Conservation (phyloP, 2,888 invertebrate genomes). For the Heteromyza rotundicornis region DNA sequence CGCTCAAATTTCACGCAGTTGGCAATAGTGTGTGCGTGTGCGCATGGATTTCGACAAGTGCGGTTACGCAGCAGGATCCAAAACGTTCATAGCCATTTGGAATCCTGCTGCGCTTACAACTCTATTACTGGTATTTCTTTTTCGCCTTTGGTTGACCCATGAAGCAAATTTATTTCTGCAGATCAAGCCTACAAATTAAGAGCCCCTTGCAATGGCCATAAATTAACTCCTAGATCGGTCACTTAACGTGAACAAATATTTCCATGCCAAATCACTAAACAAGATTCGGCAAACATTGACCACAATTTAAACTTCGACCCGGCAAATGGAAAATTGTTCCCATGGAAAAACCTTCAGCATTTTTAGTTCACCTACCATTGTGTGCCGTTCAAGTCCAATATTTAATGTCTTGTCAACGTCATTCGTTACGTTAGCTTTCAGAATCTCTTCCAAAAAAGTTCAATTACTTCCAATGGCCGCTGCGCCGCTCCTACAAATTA, state of each 20-base stretch:
- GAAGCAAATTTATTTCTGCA: too few species aligned
- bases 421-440: neutral
- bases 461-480: too few species aligned
- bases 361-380: neutral
- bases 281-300: neutral
- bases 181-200: too few species aligned
- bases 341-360: too few species aligned
- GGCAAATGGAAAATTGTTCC: too few species aligned
- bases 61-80: neutral
- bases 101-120: neutral
- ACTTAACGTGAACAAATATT: neutral
- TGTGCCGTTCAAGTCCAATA: neutral
- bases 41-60: too few species aligned
- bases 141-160: too few species aligned
- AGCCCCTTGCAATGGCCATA: neutral
- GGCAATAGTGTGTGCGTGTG: too few species aligned
- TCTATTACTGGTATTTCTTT: neutral
- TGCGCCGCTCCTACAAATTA: constrained; percentile 7
- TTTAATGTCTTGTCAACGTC: neutral
- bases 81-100: neutral
- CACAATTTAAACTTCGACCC: neutral
- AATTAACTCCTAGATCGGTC: neutral
- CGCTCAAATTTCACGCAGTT: too few species aligned
- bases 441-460: too few species aligned
- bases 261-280: neutral